A percentile compares a stretch with the other conserved stretches of the same genome.
These are phyloP conservation scores for Rhinichthys osculus DNA, from an alignment of 2,797 vertebrate genomes.

Conservation along the genomic window DNA sequence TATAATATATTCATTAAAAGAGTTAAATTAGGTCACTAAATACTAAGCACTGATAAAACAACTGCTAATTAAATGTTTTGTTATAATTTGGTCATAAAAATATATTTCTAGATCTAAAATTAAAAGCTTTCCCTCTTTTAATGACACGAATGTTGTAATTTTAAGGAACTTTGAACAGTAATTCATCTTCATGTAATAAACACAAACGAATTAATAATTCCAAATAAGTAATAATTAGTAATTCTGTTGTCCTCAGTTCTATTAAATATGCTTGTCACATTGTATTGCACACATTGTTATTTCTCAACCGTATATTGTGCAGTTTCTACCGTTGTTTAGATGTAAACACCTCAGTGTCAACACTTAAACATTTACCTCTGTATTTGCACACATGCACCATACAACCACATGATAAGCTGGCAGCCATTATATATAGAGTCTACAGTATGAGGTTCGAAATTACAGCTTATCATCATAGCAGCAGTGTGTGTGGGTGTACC, in stretches of 20 bases:
- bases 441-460: too few species aligned
- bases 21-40: constrained; percentile 14
- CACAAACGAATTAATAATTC: not conserved
- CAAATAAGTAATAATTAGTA: not conserved
- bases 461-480: not conserved
- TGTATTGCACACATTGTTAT: not conserved
- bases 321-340: not conserved
- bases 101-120: not conserved
- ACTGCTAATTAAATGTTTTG: constrained; percentile 21
- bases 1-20: constrained; percentile 11
- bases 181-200: not conserved
- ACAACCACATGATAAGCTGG: not conserved
- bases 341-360: not conserved
- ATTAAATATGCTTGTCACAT: not conserved
- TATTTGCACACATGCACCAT: too few species aligned
- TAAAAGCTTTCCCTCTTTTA: not conserved
- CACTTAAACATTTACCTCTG: too few species aligned
- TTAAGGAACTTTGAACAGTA: not conserved
- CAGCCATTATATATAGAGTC: not conserved
- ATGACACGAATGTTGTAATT: not conserved
- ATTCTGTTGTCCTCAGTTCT: not conserved
- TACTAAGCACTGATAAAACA: constrained; percentile 33
- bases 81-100: constrained; percentile 40
- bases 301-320: not conserved
- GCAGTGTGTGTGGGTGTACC: not conserved